These are phyloP conservation scores for Branchellion lobata DNA, from an alignment of 2,888 invertebrate genomes.

Conservation along the genomic window DNA sequence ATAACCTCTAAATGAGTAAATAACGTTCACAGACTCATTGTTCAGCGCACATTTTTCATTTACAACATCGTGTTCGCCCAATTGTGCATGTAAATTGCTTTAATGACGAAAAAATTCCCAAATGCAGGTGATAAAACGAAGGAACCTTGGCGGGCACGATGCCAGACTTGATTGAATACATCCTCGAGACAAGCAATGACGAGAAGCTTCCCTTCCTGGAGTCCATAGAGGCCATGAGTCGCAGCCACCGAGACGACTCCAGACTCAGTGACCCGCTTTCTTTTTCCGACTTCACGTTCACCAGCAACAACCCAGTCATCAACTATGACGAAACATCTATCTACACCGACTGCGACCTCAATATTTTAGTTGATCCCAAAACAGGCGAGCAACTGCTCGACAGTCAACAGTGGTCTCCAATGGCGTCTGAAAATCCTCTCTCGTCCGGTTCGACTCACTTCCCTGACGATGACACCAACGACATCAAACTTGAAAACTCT, in stretches of 20 bases:
- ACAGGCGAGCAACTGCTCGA: conserved; percentile 77
- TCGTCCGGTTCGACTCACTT: neutral
- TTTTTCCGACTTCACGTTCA: neutral
- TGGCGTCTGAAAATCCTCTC: neutral
- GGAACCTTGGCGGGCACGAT: too few species aligned
- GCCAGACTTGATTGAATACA: conserved; percentile 30
- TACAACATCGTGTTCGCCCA: too few species aligned
- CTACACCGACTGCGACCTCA: conserved; percentile 48
- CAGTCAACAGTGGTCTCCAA: neutral
- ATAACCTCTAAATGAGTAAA: too few species aligned
- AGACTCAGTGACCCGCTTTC: neutral
- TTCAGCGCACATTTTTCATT: too few species aligned
- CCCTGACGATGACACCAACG: neutral
- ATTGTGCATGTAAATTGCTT: too few species aligned
- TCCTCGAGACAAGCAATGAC: conserved; percentile 38
- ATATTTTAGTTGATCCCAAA: conserved; percentile 78
- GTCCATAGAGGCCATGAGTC: conserved; percentile 31
- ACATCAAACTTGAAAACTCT: conserved; percentile 6
- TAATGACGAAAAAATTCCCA: too few species aligned
- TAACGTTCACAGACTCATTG: too few species aligned
- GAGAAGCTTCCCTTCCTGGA: conserved; percentile 35
- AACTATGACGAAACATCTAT: conserved; percentile 22
- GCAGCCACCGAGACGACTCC: conserved; percentile 21
- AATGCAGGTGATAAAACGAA: too few species aligned
- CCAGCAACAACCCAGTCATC: neutral